A percentile compares a stretch with the other conserved stretches of the same genome.
phyloP scores from a whole-genome alignment of 2,888 invertebrate species.

The Cepaea hortensis region DNA sequence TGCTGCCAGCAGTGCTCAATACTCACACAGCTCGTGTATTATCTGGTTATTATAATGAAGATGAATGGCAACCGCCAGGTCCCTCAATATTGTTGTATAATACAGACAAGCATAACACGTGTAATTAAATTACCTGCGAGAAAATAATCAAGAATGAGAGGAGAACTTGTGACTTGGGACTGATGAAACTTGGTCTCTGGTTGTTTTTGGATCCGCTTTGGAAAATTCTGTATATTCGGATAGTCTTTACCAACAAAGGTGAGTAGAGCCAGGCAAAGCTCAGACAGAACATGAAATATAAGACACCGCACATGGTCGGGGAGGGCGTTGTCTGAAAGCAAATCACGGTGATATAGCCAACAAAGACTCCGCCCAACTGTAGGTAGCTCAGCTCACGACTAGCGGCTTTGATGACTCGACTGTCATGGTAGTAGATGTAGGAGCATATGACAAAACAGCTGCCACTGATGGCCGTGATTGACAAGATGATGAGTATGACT shows the following conservation, averaged over 20 bases:
- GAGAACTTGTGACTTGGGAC: conserved; percentile 52
- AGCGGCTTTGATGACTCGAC: conserved; percentile 67
- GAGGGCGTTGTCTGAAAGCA: conserved; percentile 58
- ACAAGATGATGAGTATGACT: conserved; percentile 34
- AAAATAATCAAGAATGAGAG: conserved; percentile 43
- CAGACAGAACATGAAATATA: conserved; percentile 54
- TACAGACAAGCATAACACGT: background rate
- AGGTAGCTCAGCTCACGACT: conserved; percentile 65
- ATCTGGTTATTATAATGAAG: too few species aligned
- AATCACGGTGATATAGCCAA: conserved; percentile 61
- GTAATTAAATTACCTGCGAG: conserved; percentile 51
- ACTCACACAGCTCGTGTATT: too few species aligned
- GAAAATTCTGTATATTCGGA: conserved; percentile 60
- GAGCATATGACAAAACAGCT: conserved; percentile 38
- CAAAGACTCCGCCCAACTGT: conserved; percentile 60
- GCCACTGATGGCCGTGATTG: conserved; percentile 24
- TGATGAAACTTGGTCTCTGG: conserved; percentile 52
- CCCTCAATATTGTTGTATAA: too few species aligned
- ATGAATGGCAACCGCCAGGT: too few species aligned
- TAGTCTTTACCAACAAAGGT: conserved; percentile 57
- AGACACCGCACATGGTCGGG: conserved; percentile 42
- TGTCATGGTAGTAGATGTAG: conserved; percentile 48
- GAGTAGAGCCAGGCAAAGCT: conserved; percentile 57
- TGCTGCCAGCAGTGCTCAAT: too few species aligned
- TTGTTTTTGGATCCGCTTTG: conserved; percentile 54